Evolutionary conservation across 2,888 invertebrate genomes (phyloP).

Genomic region (Crematogaster levior): DNA sequence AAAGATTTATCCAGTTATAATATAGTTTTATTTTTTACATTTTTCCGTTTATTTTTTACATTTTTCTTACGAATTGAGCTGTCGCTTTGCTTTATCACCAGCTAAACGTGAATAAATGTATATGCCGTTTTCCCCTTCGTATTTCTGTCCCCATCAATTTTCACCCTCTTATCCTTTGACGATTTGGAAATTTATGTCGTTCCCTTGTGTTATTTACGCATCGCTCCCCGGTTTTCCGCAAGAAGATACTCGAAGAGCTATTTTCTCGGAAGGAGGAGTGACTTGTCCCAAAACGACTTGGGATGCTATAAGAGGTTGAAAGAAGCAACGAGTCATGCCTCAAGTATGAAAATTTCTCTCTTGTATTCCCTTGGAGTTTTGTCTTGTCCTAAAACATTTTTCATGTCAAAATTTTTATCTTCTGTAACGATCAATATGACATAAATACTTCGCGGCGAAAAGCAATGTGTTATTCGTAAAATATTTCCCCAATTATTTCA

Average conservation of each 20-base stretch:
- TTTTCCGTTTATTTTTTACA: background rate
- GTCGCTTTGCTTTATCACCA: conserved; percentile 5
- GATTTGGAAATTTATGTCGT: conserved; percentile 56
- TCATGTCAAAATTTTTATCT: background rate
- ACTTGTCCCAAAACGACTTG: conserved; percentile 67
- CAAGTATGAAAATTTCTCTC: conserved; percentile 68
- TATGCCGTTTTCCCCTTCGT: background rate
- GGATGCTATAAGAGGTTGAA: conserved; percentile 70
- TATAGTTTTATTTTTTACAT: background rate
- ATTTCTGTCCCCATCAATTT: conserved; percentile 30
- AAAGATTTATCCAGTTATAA: background rate
- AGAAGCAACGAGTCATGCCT: conserved; percentile 37
- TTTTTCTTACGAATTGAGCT: background rate
- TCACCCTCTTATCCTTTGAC: conserved; percentile 58
- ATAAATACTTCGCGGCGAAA: background rate
- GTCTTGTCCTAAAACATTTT: conserved; percentile 11
- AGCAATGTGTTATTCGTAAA: background rate
- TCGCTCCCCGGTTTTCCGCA: conserved; percentile 20
- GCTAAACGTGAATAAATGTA: conserved; percentile 31
- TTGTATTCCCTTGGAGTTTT: conserved; percentile 52
- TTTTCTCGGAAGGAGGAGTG: conserved; percentile 59
- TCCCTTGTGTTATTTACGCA: conserved; percentile 39
- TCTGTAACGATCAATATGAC: background rate
- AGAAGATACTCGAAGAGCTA: conserved; percentile 46
- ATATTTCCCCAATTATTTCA: background rate